phyloP scores from a whole-genome alignment of 2,113 vertebrate species.

The Tylochromis polylepis region DNA sequence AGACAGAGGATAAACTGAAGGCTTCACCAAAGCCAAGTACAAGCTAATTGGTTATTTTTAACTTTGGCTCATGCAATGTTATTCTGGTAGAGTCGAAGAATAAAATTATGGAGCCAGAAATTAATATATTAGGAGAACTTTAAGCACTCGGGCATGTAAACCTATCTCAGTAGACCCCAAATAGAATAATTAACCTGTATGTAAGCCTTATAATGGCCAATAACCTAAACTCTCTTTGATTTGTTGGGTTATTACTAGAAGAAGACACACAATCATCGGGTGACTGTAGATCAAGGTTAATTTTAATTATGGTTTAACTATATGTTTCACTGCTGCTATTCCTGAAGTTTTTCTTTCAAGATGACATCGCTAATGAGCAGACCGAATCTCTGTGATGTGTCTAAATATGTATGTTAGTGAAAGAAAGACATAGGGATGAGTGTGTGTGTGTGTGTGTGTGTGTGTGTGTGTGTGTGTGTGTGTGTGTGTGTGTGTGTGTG shows the following conservation, averaged over 20 bases:
- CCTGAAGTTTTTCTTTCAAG: neutral
- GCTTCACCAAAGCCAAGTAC: neutral
- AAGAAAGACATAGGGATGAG: neutral
- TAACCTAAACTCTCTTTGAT: neutral
- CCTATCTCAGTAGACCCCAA: neutral
- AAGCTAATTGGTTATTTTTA: neutral
- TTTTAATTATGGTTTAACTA: neutral
- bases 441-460: neutral
- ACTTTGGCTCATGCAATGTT: neutral
- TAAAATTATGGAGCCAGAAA: neutral
- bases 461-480: no score
- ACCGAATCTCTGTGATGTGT: neutral
- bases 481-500: no score
- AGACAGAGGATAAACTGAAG: neutral
- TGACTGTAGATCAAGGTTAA: neutral
- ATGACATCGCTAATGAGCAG: neutral
- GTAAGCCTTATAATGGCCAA: neutral
- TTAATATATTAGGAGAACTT: neutral
- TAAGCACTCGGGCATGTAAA: neutral
- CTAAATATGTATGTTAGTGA: neutral
- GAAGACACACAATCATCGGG: neutral
- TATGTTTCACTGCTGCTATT: neutral
- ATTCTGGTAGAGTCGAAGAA: neutral
- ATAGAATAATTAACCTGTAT: neutral
- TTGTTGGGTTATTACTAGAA: neutral